Percentiles rank a stretch among this genome's conserved stretches.
These are phyloP conservation scores for Sepioteuthis lessoniana DNA, from an alignment of 2,888 invertebrate genomes.

Conservation along the genomic window DNA sequence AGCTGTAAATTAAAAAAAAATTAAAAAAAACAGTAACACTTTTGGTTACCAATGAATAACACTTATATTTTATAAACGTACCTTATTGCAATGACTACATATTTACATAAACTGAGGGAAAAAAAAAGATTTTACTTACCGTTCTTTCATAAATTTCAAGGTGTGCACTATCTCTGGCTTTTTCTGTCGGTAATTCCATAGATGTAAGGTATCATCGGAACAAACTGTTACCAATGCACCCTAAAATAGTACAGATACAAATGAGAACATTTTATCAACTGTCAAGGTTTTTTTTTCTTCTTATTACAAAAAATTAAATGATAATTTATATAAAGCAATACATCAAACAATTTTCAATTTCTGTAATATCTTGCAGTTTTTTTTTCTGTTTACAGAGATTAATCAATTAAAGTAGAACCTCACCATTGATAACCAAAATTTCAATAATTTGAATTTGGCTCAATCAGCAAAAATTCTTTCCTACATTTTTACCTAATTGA, in stretches of 20 bases:
- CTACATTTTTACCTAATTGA: no score
- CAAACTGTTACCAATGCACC: conserved; percentile 96
- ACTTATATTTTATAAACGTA: not conserved
- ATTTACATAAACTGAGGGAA: not conserved
- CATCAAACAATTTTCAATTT: not conserved
- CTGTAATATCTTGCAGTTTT: not conserved
- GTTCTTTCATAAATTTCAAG: conserved; percentile 96
- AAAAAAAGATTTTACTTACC: conserved; percentile 77
- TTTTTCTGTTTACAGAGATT: not conserved
- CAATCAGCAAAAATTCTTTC: no score
- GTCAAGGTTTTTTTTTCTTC: not conserved
- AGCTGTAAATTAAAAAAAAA: not conserved
- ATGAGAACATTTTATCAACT: not conserved
- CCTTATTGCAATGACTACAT: not conserved
- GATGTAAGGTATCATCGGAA: conserved; percentile 94
- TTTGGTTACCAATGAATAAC: not conserved
- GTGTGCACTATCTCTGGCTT: conserved; percentile 96
- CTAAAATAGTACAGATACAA: conserved; percentile 66
- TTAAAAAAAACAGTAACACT: no score
- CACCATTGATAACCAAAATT: no score
- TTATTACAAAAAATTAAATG: not conserved
- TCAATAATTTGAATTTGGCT: no score
- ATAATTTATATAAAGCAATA: not conserved
- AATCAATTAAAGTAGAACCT: not conserved
- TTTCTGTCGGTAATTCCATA: conserved; percentile 95